Evolutionary conservation across 2,113 vertebrate species (phyloP).

Genomic region (Tetrax tetrax): DNA sequence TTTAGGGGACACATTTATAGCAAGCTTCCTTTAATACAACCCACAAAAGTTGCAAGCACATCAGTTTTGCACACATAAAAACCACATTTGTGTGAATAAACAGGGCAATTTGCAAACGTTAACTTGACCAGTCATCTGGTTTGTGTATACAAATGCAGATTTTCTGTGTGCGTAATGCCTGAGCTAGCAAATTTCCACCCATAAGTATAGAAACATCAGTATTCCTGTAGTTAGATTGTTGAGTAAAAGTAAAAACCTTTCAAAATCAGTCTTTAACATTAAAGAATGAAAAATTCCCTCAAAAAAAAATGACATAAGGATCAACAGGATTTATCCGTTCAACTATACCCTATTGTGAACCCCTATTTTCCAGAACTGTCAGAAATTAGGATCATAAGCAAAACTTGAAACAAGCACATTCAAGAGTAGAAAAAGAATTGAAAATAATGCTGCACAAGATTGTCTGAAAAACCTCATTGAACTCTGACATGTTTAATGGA

Average conservation of each 20-base stretch:
- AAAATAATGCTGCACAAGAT: neutral
- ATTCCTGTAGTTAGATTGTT: neutral
- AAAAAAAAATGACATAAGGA: neutral
- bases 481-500: neutral
- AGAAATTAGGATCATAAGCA: neutral
- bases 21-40: neutral
- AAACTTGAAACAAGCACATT: neutral
- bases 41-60: slow-evolving; percentile 41
- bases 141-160: slow-evolving; percentile 2
- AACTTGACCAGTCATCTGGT: slow-evolving; percentile 24
- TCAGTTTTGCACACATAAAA: slow-evolving; percentile 19
- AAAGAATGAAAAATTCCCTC: neutral
- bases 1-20: slow-evolving; percentile 19
- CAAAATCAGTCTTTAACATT: neutral
- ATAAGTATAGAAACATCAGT: neutral
- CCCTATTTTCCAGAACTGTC: neutral
- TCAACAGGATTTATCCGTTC: neutral
- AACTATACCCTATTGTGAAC: neutral
- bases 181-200: neutral
- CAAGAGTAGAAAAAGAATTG: neutral
- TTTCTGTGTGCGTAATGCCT: neutral
- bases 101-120: neutral
- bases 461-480: neutral
- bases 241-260: neutral
- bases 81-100: slow-evolving; percentile 23